Conservation (phyloP, 2,888 invertebrate genomes). For the Hermaeophaga mercurialis region DNA sequence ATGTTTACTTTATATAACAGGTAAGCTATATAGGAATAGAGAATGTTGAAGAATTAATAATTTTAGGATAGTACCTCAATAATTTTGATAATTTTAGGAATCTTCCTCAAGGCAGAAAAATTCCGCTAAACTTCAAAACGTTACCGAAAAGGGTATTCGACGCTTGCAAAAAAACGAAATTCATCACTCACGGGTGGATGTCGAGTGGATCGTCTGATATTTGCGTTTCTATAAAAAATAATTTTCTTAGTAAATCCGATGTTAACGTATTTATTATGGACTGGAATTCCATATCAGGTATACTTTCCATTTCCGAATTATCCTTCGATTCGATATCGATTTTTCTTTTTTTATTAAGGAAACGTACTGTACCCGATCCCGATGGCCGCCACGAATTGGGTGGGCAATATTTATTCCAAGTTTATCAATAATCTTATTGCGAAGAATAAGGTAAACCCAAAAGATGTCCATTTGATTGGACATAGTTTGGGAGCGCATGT, state of each 20-base stretch:
- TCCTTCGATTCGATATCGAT: too few species aligned
- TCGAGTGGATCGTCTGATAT: slow-evolving; percentile 56
- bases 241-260: slow-evolving; percentile 56
- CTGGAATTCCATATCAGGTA: slow-evolving; percentile 43
- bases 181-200: slow-evolving; percentile 63
- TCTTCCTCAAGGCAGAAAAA: slow-evolving; percentile 34
- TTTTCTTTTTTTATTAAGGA: too few species aligned
- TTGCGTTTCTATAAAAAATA: slow-evolving; percentile 58
- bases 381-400: slow-evolving; percentile 55
- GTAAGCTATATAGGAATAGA: too few species aligned
- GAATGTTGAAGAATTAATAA: not conserved
- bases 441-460: slow-evolving; percentile 49
- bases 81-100: slow-evolving; percentile 25
- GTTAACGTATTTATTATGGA: slow-evolving; percentile 58
- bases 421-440: slow-evolving; percentile 55
- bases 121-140: too few species aligned
- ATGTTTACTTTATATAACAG: slow-evolving; percentile 59
- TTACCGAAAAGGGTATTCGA: too few species aligned
- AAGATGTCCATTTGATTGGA: slow-evolving; percentile 62
- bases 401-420: slow-evolving; percentile 60
- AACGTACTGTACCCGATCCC: slow-evolving; percentile 48
- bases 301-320: too few species aligned
- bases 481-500: slow-evolving; percentile 67
- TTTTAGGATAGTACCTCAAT: not conserved
- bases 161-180: slow-evolving; percentile 59